phyloP scores from a whole-genome alignment of 2,113 vertebrate genomes.

The Lates calcarifer region DNA sequence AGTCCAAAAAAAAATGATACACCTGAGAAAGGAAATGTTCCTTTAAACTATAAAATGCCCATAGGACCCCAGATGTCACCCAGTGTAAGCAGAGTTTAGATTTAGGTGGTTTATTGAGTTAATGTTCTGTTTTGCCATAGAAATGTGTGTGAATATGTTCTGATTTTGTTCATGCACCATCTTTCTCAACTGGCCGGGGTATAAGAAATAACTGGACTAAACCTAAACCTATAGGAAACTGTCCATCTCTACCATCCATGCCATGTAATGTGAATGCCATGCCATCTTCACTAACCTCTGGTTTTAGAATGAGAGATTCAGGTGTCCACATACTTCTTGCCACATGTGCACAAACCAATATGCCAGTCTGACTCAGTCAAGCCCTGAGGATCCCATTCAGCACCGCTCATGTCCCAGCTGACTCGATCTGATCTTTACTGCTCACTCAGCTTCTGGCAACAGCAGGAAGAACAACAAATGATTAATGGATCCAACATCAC shows the following conservation, averaged over 20 bases:
- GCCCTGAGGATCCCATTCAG: conserved; percentile 37
- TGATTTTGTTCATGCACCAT: not conserved
- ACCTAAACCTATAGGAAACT: not conserved
- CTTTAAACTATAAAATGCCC: not conserved
- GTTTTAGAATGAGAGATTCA: not conserved
- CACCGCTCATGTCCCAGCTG: conserved; percentile 18
- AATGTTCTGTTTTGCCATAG: not conserved
- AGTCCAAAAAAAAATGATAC: too few species aligned
- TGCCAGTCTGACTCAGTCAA: not conserved
- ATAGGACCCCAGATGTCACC: not conserved
- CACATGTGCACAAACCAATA: not conserved
- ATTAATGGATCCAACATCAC: conserved; percentile 41
- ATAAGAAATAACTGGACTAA: not conserved
- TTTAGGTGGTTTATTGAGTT: not conserved
- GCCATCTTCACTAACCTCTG: not conserved
- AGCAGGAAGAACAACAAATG: conserved; percentile 31
- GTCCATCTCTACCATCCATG: not conserved
- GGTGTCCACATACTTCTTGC: not conserved
- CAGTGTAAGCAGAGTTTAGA: not conserved
- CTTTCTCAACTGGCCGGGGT: not conserved
- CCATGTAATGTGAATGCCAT: not conserved
- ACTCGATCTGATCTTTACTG: conserved; percentile 39
- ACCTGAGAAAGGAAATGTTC: too few species aligned
- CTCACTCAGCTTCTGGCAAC: conserved; percentile 49
- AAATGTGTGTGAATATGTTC: not conserved